These are phyloP conservation scores for Ageneiosus marmoratus DNA, from an alignment of 2,113 vertebrate genomes.

Conservation along the genomic window DNA sequence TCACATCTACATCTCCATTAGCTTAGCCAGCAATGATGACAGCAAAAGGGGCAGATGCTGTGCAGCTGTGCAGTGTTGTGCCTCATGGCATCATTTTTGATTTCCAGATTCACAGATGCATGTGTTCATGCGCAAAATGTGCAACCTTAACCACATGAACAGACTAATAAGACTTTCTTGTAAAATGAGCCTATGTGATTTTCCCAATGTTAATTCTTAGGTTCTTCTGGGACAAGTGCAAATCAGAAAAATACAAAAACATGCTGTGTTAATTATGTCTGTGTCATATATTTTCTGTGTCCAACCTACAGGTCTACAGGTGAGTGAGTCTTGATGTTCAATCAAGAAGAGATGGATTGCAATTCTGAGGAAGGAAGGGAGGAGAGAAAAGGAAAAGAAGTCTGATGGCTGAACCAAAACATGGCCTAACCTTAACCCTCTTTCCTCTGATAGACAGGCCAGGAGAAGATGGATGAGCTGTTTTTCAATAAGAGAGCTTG, in stretches of 20 bases:
- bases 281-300: not conserved
- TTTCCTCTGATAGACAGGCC: conserved; percentile 2
- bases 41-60: conserved; percentile 14
- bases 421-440: conserved; percentile 30
- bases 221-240: not conserved
- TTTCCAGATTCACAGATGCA: not conserved
- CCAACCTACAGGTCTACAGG: conserved; percentile 14
- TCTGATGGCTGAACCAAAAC: conserved; percentile 34
- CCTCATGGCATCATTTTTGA: conserved; percentile 9
- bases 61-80: conserved; percentile 29
- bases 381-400: not conserved
- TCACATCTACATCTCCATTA: conserved; percentile 15
- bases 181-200: not conserved
- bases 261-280: conserved; percentile 17
- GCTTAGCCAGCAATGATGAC: conserved; percentile 20
- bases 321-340: not conserved
- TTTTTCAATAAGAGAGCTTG: conserved; percentile 21
- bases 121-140: conserved; percentile 9
- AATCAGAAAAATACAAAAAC: conserved; percentile 16
- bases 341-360: conserved; percentile 19
- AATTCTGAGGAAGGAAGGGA: conserved; percentile 8
- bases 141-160: conserved; percentile 5
- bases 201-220: not conserved
- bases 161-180: not conserved
- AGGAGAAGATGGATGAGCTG: conserved; percentile 28